A percentile compares a stretch with the other conserved stretches of the same genome.
Conservation (phyloP, 2,888 invertebrate genomes). For the Psococerastis gibbosa region DNA sequence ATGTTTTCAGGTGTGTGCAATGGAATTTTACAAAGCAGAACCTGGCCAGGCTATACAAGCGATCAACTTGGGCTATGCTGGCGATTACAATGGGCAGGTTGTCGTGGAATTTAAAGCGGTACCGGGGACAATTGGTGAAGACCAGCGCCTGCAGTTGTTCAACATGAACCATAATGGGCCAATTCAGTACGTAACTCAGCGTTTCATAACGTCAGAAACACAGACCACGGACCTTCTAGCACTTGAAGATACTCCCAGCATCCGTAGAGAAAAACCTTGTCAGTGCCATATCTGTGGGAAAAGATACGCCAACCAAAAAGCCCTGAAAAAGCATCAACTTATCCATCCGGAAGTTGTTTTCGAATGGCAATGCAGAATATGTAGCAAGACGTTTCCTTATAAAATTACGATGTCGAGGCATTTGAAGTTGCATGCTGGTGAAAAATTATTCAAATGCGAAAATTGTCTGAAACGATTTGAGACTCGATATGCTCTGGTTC, state of each 20-base stretch:
- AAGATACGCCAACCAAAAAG: constrained; percentile 8
- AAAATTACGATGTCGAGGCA: constrained; percentile 9
- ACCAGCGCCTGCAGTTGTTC: constrained; percentile 8
- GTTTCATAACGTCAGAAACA: constrained; percentile 3
- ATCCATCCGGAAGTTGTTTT: constrained; percentile 8
- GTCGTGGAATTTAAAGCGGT: constrained; percentile 7
- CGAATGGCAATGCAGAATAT: constrained; percentile 8
- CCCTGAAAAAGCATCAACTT: constrained; percentile 8
- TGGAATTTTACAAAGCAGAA: constrained; percentile 6
- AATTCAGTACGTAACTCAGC: constrained; percentile 6
- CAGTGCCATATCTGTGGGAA: constrained; percentile 4
- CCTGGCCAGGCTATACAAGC: constrained; percentile 3
- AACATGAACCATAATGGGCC: background rate
- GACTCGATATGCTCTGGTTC: constrained; percentile 4
- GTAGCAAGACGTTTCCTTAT: constrained; percentile 8
- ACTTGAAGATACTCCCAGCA: background rate
- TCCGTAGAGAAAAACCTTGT: constrained; percentile 1
- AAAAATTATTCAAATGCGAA: constrained; percentile 7
- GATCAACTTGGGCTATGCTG: constrained; percentile 7
- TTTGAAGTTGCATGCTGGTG: constrained; percentile 8
- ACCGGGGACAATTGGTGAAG: constrained; percentile 1
- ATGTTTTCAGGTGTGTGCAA: background rate
- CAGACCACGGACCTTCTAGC: background rate
- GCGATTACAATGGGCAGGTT: background rate
- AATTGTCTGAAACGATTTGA: constrained; percentile 6